Evolutionary conservation across 2,113 vertebrate species (phyloP), one percentile per base, ranked within the genome.

Genomic region (Cyphomyrus plagiostoma): DNA sequence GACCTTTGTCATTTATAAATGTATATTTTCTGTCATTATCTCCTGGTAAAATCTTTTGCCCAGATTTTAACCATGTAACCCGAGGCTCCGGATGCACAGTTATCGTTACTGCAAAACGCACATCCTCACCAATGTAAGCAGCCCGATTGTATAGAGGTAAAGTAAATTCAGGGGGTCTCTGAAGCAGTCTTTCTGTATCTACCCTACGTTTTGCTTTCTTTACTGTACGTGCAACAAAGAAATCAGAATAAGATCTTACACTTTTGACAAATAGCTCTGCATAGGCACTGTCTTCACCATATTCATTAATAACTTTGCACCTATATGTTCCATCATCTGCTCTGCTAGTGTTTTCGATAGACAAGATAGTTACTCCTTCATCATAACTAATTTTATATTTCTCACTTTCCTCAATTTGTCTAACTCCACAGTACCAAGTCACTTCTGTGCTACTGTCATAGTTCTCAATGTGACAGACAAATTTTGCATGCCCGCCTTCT

Each of bases 41-140:
- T 88, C 95, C 97, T 89, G 98, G 98, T 91, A 97, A 95, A 89
- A 99, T 97, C 95, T 98, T 99, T 95, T 99, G 98, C 89, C 98
- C 98, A 46, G 98, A 98, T 93, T 98, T 99, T 92, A 97, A 96
- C 98, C 98, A 99, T 1, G 96, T 97, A 87, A 99, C 95, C 52
- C 97, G 98, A 92, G 98, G 98, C 89, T 99, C 98, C 89, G 98
- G 98, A 91, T 99, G 98, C 90, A 99, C 98, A 17, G 98, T 99
- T 93, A 99, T 97, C 84, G 98, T 99, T 56, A 99, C 98, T 23
- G 98, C 95, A 88, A 99, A 98, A 50, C 98, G 97, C 89, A 99
- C 92, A 48, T 96, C 95, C 93, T 99, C 98, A 89, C 98, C 98
- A 21, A 97, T 90, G 3, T 99, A 99, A 4, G 97, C 98, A 5